phyloP scores from a whole-genome alignment of 2,797 vertebrate genomes.

The Emydoidea blandingii region DNA sequence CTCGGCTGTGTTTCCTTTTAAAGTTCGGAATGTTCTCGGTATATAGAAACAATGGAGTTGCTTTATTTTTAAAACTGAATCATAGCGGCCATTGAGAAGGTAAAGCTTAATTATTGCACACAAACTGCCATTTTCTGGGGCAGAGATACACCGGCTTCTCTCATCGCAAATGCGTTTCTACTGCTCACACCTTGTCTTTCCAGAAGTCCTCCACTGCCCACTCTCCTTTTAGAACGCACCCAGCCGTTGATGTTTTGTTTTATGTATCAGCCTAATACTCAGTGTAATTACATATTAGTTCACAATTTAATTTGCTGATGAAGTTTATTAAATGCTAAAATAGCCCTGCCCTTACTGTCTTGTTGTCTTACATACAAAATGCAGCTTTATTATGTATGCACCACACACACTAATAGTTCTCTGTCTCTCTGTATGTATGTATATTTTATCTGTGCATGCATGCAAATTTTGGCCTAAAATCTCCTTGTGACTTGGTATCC shows the following conservation, averaged over 20 bases:
- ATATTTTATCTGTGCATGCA: no score
- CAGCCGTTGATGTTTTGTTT: not conserved
- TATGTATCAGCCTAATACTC: not conserved
- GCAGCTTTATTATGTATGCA: no score
- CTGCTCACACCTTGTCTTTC: constrained; percentile 7
- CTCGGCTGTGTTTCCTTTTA: constrained; percentile 27
- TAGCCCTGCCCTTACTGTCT: not conserved
- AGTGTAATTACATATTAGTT: constrained; percentile 14
- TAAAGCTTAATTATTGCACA: constrained; percentile 16
- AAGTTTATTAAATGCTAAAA: constrained; percentile 5
- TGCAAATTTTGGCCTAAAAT: no score
- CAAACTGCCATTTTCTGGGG: constrained; percentile 30
- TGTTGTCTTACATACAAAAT: constrained; percentile 1
- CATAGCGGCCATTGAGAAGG: not conserved
- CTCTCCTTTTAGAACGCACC: constrained; percentile 3
- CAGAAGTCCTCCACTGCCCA: not conserved
- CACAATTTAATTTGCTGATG: constrained; percentile 5
- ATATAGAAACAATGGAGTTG: not conserved
- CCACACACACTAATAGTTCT: no score
- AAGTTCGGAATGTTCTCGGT: constrained; percentile 3
- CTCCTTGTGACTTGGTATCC: no score
- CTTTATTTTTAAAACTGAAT: constrained; percentile 23
- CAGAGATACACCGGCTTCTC: not conserved
- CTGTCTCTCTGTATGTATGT: no score
- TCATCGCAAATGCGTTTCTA: constrained; percentile 31